Evolutionary conservation across 2,113 vertebrate genomes (phyloP), one percentile per base, ranked within the genome.

Genomic region (Rhinogobius similis): DNA sequence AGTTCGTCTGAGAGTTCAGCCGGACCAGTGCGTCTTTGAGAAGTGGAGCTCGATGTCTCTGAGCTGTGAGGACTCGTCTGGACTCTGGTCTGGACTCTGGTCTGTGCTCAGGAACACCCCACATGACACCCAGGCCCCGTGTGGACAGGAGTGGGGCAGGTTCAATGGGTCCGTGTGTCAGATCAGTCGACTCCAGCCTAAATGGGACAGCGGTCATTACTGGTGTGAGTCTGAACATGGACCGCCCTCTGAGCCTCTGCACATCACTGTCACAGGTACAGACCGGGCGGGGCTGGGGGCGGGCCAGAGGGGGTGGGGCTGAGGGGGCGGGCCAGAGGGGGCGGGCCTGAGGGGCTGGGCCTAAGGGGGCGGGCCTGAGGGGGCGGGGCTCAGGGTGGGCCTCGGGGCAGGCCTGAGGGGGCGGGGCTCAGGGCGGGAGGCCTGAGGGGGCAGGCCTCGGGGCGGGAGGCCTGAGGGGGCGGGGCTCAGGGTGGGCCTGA

Each of bases 191-290:
- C 3, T 55, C 1, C 2, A 1, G 10, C 0, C 23, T 26, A 5
- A 6, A 26, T 10, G 5, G 11, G 52, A 55, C 23, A 26, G 11
- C 23, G 52, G 52, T 26, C 12, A 5, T 3, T 55, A 55, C 52
- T 55, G 52, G 52, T 55, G 52, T 55, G 52, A 26, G 21, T 5
- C 52, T 53, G 23, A 0, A 26, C n/a, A 14, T 1, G 52, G 52
- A 5, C 2, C 0, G 3, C 14, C 10, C 23, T 52, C 50, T 52
- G 23, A 13, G 13, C 2, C 23, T 3, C 3, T 26, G 2, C 26
- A 55, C 52, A 55, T 55, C 52, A 26, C 52, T 14, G 52, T 55
- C 52, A 26, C 23, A 55, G 52, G 52, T 55, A 55, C 12, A 26
- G 6, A 52, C 50, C 46, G n/a, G n/a, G n/a, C n/a, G n/a, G n/a